Conservation (phyloP, 2,888 invertebrate genomes). For the Drosophila phalerata region DNA sequence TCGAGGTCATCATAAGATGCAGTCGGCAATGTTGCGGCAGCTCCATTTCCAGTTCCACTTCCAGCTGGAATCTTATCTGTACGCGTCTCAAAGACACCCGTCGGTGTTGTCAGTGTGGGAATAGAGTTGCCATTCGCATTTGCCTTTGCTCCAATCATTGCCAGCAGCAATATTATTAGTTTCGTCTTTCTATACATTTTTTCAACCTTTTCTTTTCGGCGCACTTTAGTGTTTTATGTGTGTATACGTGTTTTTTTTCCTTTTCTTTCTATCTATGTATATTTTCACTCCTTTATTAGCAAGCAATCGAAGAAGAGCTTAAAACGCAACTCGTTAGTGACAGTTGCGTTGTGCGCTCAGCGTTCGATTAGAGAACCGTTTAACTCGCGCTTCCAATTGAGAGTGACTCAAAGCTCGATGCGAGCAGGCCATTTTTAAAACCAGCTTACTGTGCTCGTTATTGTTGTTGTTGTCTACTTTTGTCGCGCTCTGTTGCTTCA, state of each 20-base stretch:
- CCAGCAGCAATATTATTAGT: constrained; percentile 48
- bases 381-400: constrained; percentile 59
- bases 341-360: constrained; percentile 33
- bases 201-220: constrained; percentile 14
- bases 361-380: constrained; percentile 60
- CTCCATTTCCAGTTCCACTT: constrained; percentile 1
- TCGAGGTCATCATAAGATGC: constrained; percentile 72
- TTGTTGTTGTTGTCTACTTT: constrained; percentile 15
- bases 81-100: constrained; percentile 69
- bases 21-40: constrained; percentile 16
- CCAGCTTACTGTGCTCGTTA: constrained; percentile 59
- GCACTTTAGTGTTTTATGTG: constrained; percentile 28
- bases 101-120: constrained; percentile 65
- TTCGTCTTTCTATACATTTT: constrained; percentile 42
- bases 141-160: constrained; percentile 13
- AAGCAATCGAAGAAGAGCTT: constrained; percentile 37
- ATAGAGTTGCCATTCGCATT: constrained; percentile 55
- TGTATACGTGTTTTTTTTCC: constrained; percentile 23
- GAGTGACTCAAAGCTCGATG: constrained; percentile 65
- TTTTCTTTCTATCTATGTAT: constrained; percentile 1
- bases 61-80: constrained; percentile 55
- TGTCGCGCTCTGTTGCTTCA: constrained; percentile 16
- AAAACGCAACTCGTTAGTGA: constrained; percentile 41
- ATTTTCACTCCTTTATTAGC: constrained; percentile 40
- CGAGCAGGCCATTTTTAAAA: constrained; percentile 68